Evolutionary conservation across 2,797 vertebrate species (phyloP), one percentile per base, ranked within the genome.

Genomic region (Odontamblyopus lacepedii): DNA sequence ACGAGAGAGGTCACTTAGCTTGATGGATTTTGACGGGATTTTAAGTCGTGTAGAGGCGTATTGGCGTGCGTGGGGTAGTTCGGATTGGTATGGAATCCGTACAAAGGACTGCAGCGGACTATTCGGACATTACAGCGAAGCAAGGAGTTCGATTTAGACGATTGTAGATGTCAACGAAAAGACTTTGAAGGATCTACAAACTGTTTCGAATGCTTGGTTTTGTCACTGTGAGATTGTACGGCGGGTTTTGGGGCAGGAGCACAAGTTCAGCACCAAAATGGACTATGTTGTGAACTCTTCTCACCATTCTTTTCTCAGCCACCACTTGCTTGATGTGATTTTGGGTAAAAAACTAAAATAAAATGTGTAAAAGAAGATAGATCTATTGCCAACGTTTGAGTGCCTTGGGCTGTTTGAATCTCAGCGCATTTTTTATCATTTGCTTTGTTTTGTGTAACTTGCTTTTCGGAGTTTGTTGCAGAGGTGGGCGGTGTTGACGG

Each of bases 331-430:
- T 93, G 81, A 90, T 68, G 86, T 92, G 87, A 90, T 85, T 83
- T 82, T 78, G 83, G 91, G 88, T 83, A 81, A 89, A 87, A 83
- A 88, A 87, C 13, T 16, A 50, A 44, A 65, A 48, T 6, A 50
- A 65, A 63, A 32, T 32, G 1, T 18, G n/a, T 15, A 63, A 32
- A 38, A 62, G 23, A 41, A 78, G 82, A 90, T 69, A 72, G 83
- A 79, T 86, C 85, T 86, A 91, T 93, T 95, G 95, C 95, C 95
- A 93, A 95, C 89, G 84, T 93, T 88, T 73, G 94, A 92, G 94
- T 95, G 95, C 95, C 95, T 96, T 95, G 94, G 95, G 94, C 94
- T 91, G 93, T 89, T 90, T 87, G 83, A 83, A 87, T 90, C 83
- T 92, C 81, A 83, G 91, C 89, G 86, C 87, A 80, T 92, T 84